Base-by-base conservation (phyloP, 2,797 vertebrate species). In the Ctenopoma multispine region DNA sequence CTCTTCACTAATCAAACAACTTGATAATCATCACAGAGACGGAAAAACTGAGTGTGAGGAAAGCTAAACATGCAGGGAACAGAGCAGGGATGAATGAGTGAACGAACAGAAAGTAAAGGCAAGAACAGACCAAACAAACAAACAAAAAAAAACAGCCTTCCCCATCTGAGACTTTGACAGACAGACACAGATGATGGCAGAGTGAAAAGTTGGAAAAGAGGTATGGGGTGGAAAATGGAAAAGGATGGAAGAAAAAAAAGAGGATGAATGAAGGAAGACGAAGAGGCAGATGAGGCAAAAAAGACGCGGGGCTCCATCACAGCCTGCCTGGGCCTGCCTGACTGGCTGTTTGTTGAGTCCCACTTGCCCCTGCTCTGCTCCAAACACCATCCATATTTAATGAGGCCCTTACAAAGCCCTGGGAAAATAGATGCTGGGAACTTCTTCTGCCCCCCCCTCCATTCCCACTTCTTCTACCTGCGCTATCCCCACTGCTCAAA, bases 371-470 rank as follows among this genome's bases (percentile, higher is more conserved):
- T 60, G 73, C 83, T 87, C 87, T 85, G 89, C 89, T 90, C 86
- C 80, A 90, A 92, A 92, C 88, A 89, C 21, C 80, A 93, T 94
- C 50, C 79, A 94, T 93, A 87, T 89, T 93, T 94, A 91, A 94
- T 88, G 75, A 87, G 63, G 64, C 81, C 81, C 83, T 86, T 64
- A 90, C 85, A 93, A 93, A 92, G 88, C 83, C 70, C 73, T 81
- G 83, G 79, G 86, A 92, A 88, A 83, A 84, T 79, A 88, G 83
- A 31, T 31, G 86, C 83, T 79, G 77, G 64, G 77, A 82, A 88
- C 72, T 79, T 79, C 72, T 76, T 63, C 43, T 46, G 47, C 57
- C 59, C 31, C 46, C 34, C n/a, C 54, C 20, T 34, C 8, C 17
- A 13, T 11, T 38, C 31, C 54, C 36, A 38, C 36, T 11, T 38